Percentiles rank a stretch among this genome's conserved stretches.
Evolutionary conservation across 2,888 invertebrate genomes (phyloP).

Genomic region (Polietes domitor): DNA sequence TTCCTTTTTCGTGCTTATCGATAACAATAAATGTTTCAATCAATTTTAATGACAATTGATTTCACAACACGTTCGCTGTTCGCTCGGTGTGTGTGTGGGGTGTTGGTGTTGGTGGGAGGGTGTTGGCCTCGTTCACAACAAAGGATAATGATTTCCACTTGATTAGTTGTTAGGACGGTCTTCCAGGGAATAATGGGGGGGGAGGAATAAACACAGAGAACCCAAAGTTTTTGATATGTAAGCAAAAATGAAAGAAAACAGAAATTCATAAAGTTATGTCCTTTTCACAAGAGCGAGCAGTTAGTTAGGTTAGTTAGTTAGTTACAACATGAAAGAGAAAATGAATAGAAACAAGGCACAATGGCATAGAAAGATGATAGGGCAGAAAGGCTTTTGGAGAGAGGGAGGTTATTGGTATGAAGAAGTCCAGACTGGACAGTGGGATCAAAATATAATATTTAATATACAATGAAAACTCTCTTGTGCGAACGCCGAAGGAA

Average conservation of each 20-base stretch:
- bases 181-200: neutral
- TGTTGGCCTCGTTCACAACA: too few relatives aligned
- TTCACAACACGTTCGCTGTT: neutral
- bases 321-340: too few relatives aligned
- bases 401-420: too few relatives aligned
- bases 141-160: neutral
- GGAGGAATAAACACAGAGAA: neutral
- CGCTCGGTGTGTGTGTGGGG: neutral
- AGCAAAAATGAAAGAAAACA: neutral
- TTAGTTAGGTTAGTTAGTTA: too few relatives aligned
- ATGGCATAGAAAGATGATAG: too few relatives aligned
- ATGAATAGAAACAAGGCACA: too few relatives aligned
- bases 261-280: neutral
- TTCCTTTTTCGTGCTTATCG: neutral
- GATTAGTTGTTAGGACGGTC: neutral
- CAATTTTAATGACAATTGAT: conserved; percentile 18
- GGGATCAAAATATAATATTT: too few relatives aligned
- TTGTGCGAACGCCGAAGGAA: too few relatives aligned
- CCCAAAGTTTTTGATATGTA: neutral
- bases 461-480: too few relatives aligned
- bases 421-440: too few relatives aligned
- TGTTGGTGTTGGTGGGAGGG: too few relatives aligned
- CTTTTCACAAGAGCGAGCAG: neutral
- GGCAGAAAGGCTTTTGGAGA: too few relatives aligned
- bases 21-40: conserved; percentile 6